Percentiles rank a stretch among this genome's conserved stretches.
Conservation (phyloP, 2,113 vertebrate genomes). For the Psilopogon haemacephalus region DNA sequence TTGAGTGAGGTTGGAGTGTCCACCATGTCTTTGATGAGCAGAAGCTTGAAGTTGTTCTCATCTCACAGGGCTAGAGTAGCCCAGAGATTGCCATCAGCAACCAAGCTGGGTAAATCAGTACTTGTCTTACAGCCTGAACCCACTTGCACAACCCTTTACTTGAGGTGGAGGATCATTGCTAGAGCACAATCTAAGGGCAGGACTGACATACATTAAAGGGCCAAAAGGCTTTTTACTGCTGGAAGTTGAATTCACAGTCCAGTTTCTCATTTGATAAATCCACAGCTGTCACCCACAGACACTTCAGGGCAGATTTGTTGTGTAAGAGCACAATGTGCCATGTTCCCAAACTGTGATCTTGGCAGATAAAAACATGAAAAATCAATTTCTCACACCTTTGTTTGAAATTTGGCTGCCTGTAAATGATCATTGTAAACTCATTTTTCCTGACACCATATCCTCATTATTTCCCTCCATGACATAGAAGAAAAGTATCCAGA, state of each 20-base stretch:
- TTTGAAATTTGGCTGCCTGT: not conserved
- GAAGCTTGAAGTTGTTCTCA: not conserved
- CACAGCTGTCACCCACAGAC: not conserved
- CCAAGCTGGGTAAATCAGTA: not conserved
- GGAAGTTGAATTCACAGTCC: not conserved
- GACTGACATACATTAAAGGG: not conserved
- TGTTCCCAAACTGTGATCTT: not conserved
- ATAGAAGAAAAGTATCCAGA: not conserved
- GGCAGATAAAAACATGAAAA: not conserved
- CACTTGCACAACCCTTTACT: not conserved
- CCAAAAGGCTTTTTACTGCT: slow-evolving; percentile 22
- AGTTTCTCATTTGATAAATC: slow-evolving; percentile 14
- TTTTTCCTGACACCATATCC: not conserved
- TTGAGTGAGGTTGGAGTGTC: not conserved
- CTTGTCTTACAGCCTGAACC: not conserved
- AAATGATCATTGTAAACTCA: not conserved
- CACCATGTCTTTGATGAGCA: not conserved
- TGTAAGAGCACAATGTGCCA: not conserved
- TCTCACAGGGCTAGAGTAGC: not conserved
- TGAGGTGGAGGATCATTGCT: not conserved
- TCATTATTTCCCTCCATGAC: not conserved
- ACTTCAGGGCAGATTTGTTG: not conserved
- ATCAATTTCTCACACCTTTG: not conserved
- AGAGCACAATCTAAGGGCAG: not conserved
- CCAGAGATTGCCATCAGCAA: not conserved